Conservation (phyloP, 2,113 vertebrate genomes). For the Notothenia coriiceps region DNA sequence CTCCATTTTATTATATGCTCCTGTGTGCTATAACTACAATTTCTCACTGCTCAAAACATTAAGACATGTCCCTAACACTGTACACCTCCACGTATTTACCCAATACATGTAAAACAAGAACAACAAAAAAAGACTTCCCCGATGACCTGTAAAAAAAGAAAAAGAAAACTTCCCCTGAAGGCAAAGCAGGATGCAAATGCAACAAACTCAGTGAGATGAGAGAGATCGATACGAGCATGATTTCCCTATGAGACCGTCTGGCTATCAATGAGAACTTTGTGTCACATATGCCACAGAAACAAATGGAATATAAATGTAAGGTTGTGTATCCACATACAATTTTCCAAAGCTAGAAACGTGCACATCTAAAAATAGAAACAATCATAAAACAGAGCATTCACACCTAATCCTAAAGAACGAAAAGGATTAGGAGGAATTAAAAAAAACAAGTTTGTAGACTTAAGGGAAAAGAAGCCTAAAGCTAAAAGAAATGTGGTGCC, state of each 20-base stretch:
- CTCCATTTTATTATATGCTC: slow-evolving; percentile 26
- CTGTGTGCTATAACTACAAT: slow-evolving; percentile 15
- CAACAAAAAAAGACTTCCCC: background rate
- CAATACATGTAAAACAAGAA: background rate
- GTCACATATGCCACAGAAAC: slow-evolving; percentile 21
- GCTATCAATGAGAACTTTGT: slow-evolving; percentile 62
- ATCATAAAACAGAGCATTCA: background rate
- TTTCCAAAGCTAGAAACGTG: slow-evolving; percentile 9
- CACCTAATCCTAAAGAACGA: background rate
- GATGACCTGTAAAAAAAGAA: background rate
- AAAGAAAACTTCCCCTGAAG: slow-evolving; percentile 55
- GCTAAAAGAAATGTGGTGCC: background rate
- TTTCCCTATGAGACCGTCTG: slow-evolving; percentile 68
- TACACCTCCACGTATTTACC: background rate
- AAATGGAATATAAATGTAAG: slow-evolving; percentile 17
- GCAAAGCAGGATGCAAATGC: slow-evolving; percentile 86
- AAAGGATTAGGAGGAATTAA: background rate
- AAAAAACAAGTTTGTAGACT: background rate
- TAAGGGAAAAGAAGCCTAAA: background rate
- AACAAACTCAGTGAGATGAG: slow-evolving; percentile 58
- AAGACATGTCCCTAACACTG: slow-evolving; percentile 1
- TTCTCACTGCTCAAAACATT: slow-evolving; percentile 7
- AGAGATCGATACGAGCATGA: slow-evolving; percentile 60
- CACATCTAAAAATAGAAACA: slow-evolving; percentile 2
- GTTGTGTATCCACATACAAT: slow-evolving; percentile 13